A percentile compares a stretch with the other conserved stretches of the same genome.
Conservation (phyloP, 2,797 vertebrate genomes). For the Oophaga sylvatica region DNA sequence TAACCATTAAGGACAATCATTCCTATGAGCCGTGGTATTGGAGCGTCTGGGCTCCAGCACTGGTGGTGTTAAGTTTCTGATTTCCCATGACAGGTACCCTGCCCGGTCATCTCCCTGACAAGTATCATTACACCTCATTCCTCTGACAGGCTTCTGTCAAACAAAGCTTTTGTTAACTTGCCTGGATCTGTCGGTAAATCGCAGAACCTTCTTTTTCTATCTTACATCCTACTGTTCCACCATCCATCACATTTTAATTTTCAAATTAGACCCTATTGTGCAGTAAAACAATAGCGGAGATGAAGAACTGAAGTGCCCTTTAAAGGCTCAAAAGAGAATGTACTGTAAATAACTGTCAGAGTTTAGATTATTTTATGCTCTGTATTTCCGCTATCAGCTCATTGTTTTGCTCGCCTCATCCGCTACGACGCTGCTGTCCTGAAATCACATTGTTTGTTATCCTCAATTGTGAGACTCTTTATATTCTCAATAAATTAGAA, state of each 20-base stretch:
- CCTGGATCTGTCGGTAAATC: slow-evolving; percentile 57
- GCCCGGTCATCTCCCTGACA: slow-evolving; percentile 63
- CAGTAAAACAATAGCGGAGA: slow-evolving; percentile 58
- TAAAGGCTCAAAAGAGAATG: slow-evolving; percentile 56
- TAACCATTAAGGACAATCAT: neutral
- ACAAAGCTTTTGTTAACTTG: slow-evolving; percentile 53
- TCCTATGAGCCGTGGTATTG: neutral
- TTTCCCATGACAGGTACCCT: slow-evolving; percentile 52
- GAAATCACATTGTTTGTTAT: slow-evolving; percentile 32
- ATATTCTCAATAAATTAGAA: slow-evolving; percentile 23
- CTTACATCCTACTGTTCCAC: slow-evolving; percentile 59
- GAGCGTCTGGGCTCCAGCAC: neutral
- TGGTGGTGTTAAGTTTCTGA: slow-evolving; percentile 41
- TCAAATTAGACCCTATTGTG: slow-evolving; percentile 62
- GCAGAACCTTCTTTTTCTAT: slow-evolving; percentile 47
- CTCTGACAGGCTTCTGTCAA: slow-evolving; percentile 61
- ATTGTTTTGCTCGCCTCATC: slow-evolving; percentile 7
- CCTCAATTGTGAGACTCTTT: slow-evolving; percentile 18
- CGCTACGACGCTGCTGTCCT: slow-evolving; percentile 3
- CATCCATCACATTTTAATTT: slow-evolving; percentile 62
- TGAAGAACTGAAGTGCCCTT: slow-evolving; percentile 59
- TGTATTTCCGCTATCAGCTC: slow-evolving; percentile 36
- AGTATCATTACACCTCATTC: slow-evolving; percentile 57
- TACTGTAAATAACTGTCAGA: slow-evolving; percentile 49
- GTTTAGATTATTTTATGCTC: slow-evolving; percentile 34